Conservation (phyloP, 2,888 invertebrate species). For the Neoitamus cyanurus region DNA sequence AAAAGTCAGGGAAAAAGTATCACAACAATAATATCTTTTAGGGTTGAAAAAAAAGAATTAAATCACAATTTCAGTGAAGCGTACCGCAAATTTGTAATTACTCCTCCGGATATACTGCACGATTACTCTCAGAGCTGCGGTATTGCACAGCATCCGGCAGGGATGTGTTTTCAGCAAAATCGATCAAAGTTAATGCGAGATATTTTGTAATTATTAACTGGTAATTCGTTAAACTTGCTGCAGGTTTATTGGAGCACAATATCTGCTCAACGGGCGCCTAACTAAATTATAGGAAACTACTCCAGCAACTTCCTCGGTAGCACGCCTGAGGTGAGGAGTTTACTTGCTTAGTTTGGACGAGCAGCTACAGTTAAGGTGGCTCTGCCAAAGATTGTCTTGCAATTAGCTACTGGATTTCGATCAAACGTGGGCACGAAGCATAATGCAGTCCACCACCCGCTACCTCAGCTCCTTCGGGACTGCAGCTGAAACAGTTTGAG, state of each 20-base stretch:
- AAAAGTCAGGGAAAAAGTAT: too few relatives aligned
- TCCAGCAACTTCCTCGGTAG: background rate
- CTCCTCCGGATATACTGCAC: too few relatives aligned
- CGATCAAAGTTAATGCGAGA: background rate
- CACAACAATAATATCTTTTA: too few relatives aligned
- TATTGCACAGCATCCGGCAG: background rate
- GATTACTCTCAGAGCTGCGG: background rate
- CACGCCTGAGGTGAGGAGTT: background rate
- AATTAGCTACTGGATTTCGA: background rate
- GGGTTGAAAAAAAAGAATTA: too few relatives aligned
- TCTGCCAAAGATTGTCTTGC: background rate
- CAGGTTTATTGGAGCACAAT: background rate
- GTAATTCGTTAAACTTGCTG: background rate
- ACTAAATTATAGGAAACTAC: background rate
- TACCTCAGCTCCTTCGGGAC: background rate
- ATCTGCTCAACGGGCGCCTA: background rate
- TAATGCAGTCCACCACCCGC: background rate
- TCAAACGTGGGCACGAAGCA: background rate
- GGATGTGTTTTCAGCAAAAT: background rate
- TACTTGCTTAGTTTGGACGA: background rate
- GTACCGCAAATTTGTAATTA: too few relatives aligned
- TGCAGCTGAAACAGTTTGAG: background rate
- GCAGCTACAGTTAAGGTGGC: background rate
- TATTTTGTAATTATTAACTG: constrained; percentile 1
- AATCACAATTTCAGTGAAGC: too few relatives aligned